Evolutionary conservation across 2,113 vertebrate species (phyloP).

Genomic region (Phrynosoma blainvillii): DNA sequence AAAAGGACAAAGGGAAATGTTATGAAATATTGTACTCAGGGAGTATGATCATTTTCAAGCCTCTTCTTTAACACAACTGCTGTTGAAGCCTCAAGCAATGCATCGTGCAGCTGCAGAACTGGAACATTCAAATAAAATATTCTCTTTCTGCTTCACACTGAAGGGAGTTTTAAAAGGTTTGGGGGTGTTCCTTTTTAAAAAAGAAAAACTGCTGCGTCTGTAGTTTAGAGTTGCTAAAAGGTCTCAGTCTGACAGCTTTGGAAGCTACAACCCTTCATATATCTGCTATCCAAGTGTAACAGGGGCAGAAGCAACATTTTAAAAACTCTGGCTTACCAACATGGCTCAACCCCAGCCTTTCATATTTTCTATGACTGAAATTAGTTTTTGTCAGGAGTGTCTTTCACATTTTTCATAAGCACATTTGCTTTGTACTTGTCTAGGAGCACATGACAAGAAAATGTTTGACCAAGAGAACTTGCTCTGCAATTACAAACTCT

Average conservation of each 20-base stretch:
- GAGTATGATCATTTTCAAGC: slow-evolving; percentile 49
- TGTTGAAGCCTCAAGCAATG: slow-evolving; percentile 50
- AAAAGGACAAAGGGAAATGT: slow-evolving; percentile 37
- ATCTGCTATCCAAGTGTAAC: slow-evolving; percentile 27
- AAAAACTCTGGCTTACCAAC: slow-evolving; percentile 23
- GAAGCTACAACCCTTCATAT: slow-evolving; percentile 37
- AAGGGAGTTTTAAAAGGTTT: slow-evolving; percentile 24
- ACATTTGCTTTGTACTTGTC: background rate
- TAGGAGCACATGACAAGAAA: background rate
- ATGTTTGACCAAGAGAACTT: background rate
- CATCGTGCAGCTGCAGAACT: slow-evolving; percentile 39
- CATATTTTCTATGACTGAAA: slow-evolving; percentile 4
- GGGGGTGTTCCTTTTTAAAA: slow-evolving; percentile 41
- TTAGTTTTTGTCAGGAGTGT: background rate
- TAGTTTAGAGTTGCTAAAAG: slow-evolving; percentile 29
- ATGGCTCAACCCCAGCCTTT: slow-evolving; percentile 33
- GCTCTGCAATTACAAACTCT: background rate
- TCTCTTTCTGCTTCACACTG: slow-evolving; percentile 40
- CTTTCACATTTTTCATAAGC: background rate
- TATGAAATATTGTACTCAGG: slow-evolving; percentile 32
- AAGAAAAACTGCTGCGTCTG: background rate
- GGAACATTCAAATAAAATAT: slow-evolving; percentile 33
- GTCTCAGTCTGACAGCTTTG: slow-evolving; percentile 12
- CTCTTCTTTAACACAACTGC: slow-evolving; percentile 37
- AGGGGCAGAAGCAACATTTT: background rate